phyloP scores from a whole-genome alignment of 2,888 invertebrate species.

The Odontocerum albicorne region DNA sequence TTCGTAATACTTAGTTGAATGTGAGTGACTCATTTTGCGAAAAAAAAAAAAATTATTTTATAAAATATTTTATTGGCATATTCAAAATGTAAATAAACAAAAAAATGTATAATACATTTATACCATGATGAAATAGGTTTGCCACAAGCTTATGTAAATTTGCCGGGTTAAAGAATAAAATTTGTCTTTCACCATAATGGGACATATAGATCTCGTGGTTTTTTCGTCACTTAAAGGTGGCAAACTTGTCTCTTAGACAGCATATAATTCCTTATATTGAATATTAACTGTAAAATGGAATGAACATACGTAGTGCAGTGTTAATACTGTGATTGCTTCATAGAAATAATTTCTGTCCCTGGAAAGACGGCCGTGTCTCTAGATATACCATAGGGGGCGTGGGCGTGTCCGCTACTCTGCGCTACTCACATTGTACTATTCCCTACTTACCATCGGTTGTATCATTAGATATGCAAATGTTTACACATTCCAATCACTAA shows the following conservation, averaged over 20 bases:
- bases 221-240: too few species aligned
- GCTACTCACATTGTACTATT: conserved; percentile 8
- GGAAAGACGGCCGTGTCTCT: not conserved
- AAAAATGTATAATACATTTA: conserved; percentile 24
- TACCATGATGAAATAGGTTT: conserved; percentile 22
- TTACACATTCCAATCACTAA: conserved; percentile 27
- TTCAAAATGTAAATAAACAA: conserved; percentile 23
- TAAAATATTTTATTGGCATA: not conserved
- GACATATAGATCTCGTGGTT: too few species aligned
- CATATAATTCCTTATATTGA: conserved; percentile 1
- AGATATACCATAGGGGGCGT: conserved; percentile 6
- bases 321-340: conserved; percentile 31
- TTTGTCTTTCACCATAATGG: too few species aligned
- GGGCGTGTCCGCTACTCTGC: not conserved
- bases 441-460: conserved; percentile 20
- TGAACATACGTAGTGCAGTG: conserved; percentile 30
- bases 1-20: not conserved
- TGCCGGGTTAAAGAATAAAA: conserved; percentile 1
- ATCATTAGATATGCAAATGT: conserved; percentile 21
- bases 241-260: not conserved
- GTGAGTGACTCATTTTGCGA: not conserved
- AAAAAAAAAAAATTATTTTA: not conserved
- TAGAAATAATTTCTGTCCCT: conserved; percentile 17
- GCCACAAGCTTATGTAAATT: conserved; percentile 25
- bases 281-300: conserved; percentile 5